A percentile compares a stretch with the other conserved stretches of the same genome.
Evolutionary conservation across 1,140 invertebrate genomes (phyloP).

Genomic region (Macrotrachela quadricornifera): DNA sequence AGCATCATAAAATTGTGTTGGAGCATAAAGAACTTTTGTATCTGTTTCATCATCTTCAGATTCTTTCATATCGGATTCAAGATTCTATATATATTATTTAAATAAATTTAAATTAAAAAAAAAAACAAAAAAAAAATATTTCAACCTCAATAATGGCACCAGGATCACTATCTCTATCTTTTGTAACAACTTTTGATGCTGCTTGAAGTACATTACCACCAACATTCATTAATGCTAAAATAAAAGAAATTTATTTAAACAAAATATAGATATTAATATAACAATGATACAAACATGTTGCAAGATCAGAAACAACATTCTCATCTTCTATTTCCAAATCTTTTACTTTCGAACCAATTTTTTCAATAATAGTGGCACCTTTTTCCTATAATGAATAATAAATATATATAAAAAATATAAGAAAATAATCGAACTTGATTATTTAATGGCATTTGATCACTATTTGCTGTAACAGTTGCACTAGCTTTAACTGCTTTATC

Average conservation of each 20-base stretch:
- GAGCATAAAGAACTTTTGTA: background rate
- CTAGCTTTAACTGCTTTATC: background rate
- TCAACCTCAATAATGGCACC: background rate
- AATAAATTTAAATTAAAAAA: background rate
- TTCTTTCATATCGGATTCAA: background rate
- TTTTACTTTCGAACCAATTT: conserved; percentile 4
- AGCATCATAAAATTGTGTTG: conserved; percentile 4
- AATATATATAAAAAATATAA: too few species aligned
- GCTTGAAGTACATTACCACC: conserved; percentile 3
- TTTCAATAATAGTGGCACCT: conserved; percentile 1
- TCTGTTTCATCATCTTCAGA: too few species aligned
- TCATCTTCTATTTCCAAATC: background rate
- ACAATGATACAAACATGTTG: background rate
- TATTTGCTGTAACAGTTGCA: conserved; percentile 1
- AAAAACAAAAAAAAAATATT: too few species aligned
- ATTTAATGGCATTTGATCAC: conserved; percentile 5
- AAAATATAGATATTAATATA: too few species aligned
- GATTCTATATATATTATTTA: background rate
- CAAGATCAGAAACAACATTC: background rate
- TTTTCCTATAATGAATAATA: background rate
- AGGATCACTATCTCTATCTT: background rate
- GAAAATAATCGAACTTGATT: background rate
- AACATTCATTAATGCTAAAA: background rate
- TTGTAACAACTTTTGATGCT: background rate
- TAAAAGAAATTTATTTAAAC: too few species aligned